Percentiles rank a stretch among this genome's conserved stretches.
These are phyloP conservation scores for Chelidonichthys spinosus DNA, from an alignment of 2,797 vertebrate species.

Conservation along the genomic window DNA sequence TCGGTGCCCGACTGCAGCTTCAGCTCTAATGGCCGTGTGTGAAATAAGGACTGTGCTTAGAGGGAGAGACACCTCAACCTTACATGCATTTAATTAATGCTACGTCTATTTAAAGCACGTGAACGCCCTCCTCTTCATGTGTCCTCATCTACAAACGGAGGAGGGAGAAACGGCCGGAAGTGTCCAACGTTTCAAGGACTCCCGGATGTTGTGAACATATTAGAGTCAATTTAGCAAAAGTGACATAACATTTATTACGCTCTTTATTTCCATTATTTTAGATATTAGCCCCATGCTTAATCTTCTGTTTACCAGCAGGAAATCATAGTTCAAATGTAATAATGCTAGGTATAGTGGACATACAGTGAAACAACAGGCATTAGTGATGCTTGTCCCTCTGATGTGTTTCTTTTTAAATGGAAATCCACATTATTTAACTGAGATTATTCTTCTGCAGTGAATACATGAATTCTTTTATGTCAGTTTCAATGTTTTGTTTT, in stretches of 20 bases:
- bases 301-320: neutral
- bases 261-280: neutral
- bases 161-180: conserved; percentile 32
- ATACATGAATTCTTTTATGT: neutral
- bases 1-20: conserved; percentile 30
- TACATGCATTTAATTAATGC: conserved; percentile 77
- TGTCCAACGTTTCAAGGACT: neutral
- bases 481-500: neutral
- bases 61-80: conserved; percentile 69
- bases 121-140: conserved; percentile 29
- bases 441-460: too few relatives aligned
- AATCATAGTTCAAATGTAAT: neutral
- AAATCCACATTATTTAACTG: neutral
- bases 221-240: neutral
- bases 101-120: conserved; percentile 77
- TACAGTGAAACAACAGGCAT: neutral
- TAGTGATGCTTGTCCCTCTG: neutral
- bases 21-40: conserved; percentile 61
- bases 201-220: neutral
- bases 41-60: conserved; percentile 62
- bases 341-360: neutral
- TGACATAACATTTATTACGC: neutral
- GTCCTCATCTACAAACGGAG: conserved; percentile 40
- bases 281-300: neutral
- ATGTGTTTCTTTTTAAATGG: neutral